Evolutionary conservation across 2,113 vertebrate genomes (phyloP), one percentile per base, ranked within the genome.

Genomic region (Aptenodytes forsteri): DNA sequence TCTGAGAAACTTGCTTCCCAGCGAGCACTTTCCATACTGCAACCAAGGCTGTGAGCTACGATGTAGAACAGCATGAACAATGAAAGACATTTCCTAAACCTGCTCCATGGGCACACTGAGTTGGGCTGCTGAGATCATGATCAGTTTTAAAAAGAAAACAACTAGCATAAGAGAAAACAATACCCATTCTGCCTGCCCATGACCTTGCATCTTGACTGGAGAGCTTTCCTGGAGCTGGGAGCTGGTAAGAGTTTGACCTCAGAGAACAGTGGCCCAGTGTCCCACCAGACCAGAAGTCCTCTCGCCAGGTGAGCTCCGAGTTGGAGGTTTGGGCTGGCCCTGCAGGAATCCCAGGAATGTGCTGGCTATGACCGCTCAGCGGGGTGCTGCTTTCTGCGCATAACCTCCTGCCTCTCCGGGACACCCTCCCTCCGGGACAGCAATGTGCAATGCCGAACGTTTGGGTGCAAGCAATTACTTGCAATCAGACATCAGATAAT

Each of bases 281-380:
- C 72, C 83, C 83, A 90, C 13, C 64, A 71, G 44, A 70, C 1
- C 67, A 67, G 70, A 65, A 81, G 72, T 9, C 26, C 26, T 83
- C 76, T 46, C 16, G 2, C 11, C 0, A 2, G 26, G 21, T 32
- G 40, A 70, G 44, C 20, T 65, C 50, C 0, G 47, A 65, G 52
- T 5, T 72, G 56, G 26, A 36, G 38, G 40, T 8, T 7, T 64
- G 71, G 66, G 25, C 69, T 77, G 61, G 81, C 50, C 54, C 50
- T 78, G 52, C 56, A 91, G 77, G 89, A 94, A 87, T 94, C 23
- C 65, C 81, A 62, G 93, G 83, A 95, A 92, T 92, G 90, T 7
- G 34, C 59, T 64, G 42, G 56, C 42, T 79, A 20, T 19, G 32
- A 46, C n/a, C 1, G 11, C 80, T 73, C 93, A 59, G 88, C 1